Percentiles rank a stretch among this genome's conserved stretches.
Evolutionary conservation across 2,888 invertebrate species (phyloP).

Genomic region (Oligia fasciuncula): DNA sequence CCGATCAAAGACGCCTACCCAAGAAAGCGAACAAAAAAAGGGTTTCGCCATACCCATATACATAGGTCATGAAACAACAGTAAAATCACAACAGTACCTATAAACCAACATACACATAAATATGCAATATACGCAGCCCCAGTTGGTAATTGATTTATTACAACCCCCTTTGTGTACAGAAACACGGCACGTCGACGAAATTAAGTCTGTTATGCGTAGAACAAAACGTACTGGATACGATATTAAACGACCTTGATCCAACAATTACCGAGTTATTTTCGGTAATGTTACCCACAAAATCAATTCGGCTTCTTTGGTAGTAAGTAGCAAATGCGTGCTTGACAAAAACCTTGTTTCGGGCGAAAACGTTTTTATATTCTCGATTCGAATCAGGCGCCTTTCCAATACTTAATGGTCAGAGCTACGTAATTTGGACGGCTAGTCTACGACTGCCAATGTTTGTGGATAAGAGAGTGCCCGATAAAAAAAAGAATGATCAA

Average conservation of each 20-base stretch:
- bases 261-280: conserved; percentile 53
- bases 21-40: conserved; percentile 13
- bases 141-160: conserved; percentile 70
- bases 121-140: conserved; percentile 42
- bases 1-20: not conserved
- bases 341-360: conserved; percentile 12
- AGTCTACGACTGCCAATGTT: not conserved
- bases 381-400: conserved; percentile 5
- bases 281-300: conserved; percentile 38
- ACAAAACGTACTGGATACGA: conserved; percentile 56
- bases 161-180: conserved; percentile 58
- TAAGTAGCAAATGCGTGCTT: conserved; percentile 26
- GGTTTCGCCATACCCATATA: not conserved
- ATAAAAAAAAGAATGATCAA: not conserved
- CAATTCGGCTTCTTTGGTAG: conserved; percentile 37
- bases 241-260: conserved; percentile 52
- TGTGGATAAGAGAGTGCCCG: conserved; percentile 6
- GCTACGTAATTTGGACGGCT: conserved; percentile 1
- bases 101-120: conserved; percentile 7
- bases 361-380: conserved; percentile 22
- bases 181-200: conserved; percentile 53
- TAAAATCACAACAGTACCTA: conserved; percentile 30
- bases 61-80: conserved; percentile 23
- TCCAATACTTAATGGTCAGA: conserved; percentile 6
- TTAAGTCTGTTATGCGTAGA: conserved; percentile 48